These are phyloP conservation scores for Acrocephalus scirpaceus DNA, from an alignment of 2,797 vertebrate genomes.

Conservation along the genomic window DNA sequence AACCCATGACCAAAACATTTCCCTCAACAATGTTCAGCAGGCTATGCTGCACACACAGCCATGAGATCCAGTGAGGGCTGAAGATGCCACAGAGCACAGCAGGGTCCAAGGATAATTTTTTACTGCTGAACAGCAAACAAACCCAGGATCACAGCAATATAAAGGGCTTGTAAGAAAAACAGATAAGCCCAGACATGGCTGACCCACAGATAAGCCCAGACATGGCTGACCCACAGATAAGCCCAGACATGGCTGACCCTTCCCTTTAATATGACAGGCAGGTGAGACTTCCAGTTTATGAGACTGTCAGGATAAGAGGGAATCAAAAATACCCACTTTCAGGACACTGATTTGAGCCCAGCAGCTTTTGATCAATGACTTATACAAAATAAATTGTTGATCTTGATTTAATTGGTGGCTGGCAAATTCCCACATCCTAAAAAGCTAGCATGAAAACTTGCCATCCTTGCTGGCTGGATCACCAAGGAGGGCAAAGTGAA, in stretches of 20 bases:
- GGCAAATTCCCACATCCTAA: not conserved
- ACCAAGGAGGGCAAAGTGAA: slow-evolving; percentile 7
- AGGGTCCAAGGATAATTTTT: not conserved
- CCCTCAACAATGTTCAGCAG: not conserved
- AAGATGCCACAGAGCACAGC: not conserved
- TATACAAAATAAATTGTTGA: not conserved
- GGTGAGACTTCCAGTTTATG: not conserved
- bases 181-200: not conserved
- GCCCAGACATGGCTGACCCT: not conserved
- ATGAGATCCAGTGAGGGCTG: not conserved
- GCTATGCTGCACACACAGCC: not conserved
- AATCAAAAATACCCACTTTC: not conserved
- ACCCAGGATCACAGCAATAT: not conserved
- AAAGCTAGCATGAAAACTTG: not conserved
- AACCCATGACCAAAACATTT: not conserved
- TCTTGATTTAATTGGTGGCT: not conserved
- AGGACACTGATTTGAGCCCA: not conserved
- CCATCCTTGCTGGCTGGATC: not conserved
- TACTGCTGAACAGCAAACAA: not conserved
- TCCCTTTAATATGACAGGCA: not conserved
- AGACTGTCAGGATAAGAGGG: not conserved
- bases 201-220: not conserved
- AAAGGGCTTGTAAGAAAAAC: not conserved
- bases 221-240: not conserved
- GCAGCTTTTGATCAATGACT: not conserved